A percentile compares a stretch with the other conserved stretches of the same genome.
phyloP scores from a whole-genome alignment of 2,113 vertebrate genomes.

The Platycercus adscitus region DNA sequence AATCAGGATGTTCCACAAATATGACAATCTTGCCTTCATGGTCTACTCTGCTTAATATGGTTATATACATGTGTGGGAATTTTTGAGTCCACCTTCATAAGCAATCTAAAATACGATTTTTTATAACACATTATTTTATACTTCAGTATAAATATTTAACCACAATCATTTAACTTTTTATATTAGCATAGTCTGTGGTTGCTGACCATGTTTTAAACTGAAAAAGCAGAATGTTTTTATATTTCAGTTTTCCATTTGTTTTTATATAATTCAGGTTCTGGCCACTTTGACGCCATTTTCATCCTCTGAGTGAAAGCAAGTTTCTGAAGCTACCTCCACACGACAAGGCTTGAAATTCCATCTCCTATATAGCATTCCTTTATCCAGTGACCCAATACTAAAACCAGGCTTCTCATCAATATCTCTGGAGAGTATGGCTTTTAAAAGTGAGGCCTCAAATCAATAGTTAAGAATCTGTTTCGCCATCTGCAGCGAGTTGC shows the following conservation, averaged over 20 bases:
- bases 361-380: not conserved
- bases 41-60: not conserved
- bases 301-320: not conserved
- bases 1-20: not conserved
- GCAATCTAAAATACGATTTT: not conserved
- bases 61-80: not conserved
- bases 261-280: not conserved
- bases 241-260: not conserved
- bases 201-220: not conserved
- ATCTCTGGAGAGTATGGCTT: constrained; percentile 4
- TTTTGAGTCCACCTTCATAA: not conserved
- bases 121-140: not conserved
- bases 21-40: not conserved
- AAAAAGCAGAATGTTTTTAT: not conserved
- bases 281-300: not conserved
- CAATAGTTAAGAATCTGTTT: constrained; percentile 65
- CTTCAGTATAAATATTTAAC: not conserved
- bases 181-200: not conserved
- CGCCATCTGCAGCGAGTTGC: constrained; percentile 40
- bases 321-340: not conserved
- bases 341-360: not conserved
- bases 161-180: not conserved
- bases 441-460: constrained; percentile 33
- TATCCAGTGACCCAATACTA: not conserved
- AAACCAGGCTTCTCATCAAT: constrained; percentile 26